A percentile compares a stretch with the other conserved stretches of the same genome.
Evolutionary conservation across 1,140 invertebrate species (phyloP).

Genomic region (Pissodes strobi): DNA sequence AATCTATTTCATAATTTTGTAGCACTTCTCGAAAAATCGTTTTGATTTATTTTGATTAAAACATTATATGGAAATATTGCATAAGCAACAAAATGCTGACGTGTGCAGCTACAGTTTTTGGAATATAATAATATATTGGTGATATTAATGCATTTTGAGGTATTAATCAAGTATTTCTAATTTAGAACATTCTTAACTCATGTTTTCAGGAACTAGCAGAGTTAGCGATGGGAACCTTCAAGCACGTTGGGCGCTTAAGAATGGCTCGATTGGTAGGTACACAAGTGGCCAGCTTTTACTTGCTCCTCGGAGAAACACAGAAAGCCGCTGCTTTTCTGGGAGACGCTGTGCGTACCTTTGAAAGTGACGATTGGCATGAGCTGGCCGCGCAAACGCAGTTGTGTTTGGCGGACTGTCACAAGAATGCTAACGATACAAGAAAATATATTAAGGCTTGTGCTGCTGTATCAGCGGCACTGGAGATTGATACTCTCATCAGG

Average conservation of each 20-base stretch:
- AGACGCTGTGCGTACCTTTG: constrained; percentile 84
- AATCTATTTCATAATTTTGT: too few relatives aligned
- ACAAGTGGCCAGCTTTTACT: constrained; percentile 89
- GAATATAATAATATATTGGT: too few relatives aligned
- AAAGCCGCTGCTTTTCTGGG: constrained; percentile 88
- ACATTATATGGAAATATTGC: too few relatives aligned
- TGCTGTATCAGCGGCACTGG: constrained; percentile 73
- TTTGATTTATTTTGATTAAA: too few relatives aligned
- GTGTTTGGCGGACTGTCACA: constrained; percentile 84
- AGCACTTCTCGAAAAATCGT: too few relatives aligned
- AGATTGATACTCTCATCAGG: constrained; percentile 70
- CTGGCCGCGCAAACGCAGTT: constrained; percentile 80
- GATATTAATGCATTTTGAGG: too few relatives aligned
- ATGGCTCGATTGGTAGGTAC: constrained; percentile 86
- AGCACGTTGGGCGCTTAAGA: constrained; percentile 86
- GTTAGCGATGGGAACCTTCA: constrained; percentile 94
- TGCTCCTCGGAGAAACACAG: constrained; percentile 80
- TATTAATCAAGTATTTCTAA: too few relatives aligned
- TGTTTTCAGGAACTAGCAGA: constrained; percentile 83
- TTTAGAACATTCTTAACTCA: background rate
- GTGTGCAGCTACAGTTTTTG: too few relatives aligned
- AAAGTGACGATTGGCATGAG: constrained; percentile 83
- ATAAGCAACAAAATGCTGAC: too few relatives aligned
- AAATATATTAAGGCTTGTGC: constrained; percentile 76
- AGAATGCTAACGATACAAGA: constrained; percentile 74